A percentile compares a stretch with the other conserved stretches of the same genome.
These are phyloP conservation scores for Hydractinia symbiolongicarpus DNA, from an alignment of 30 jellyfish, hydroid and myxozoan species.

Conservation along the genomic window DNA sequence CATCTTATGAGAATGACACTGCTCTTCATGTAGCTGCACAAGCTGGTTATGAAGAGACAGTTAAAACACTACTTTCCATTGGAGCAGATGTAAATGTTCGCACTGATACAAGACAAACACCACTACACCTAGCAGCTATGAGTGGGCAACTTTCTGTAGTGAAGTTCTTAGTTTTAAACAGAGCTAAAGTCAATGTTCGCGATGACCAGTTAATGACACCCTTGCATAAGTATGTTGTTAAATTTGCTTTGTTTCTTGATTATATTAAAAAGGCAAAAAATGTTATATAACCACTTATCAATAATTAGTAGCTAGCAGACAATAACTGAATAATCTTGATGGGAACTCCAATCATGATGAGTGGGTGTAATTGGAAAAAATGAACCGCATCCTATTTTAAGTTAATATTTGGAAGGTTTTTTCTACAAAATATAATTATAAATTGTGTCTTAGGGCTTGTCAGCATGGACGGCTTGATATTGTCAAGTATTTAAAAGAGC, in stretches of 20 bases:
- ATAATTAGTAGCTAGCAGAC: neutral
- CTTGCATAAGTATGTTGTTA: slow-evolving; percentile 64
- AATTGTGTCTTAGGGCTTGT: slow-evolving; percentile 55
- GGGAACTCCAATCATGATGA: no score
- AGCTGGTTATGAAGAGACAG: slow-evolving; percentile 70
- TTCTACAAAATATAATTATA: neutral
- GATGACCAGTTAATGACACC: slow-evolving; percentile 81
- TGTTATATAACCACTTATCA: no score
- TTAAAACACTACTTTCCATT: slow-evolving; percentile 48
- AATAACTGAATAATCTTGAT: neutral
- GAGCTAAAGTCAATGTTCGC: slow-evolving; percentile 70
- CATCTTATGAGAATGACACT: slow-evolving; percentile 59
- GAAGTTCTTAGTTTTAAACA: slow-evolving; percentile 27
- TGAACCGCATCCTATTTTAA: no score
- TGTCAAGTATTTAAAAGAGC: slow-evolving; percentile 43
- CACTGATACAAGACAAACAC: slow-evolving; percentile 67
- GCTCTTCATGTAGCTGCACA: slow-evolving; percentile 91
- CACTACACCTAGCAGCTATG: slow-evolving; percentile 91
- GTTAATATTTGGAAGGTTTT: neutral
- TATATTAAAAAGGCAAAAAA: no score
- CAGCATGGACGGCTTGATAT: slow-evolving; percentile 63
- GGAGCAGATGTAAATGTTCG: slow-evolving; percentile 84
- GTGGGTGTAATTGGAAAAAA: no score
- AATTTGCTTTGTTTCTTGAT: neutral
- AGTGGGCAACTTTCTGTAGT: slow-evolving; percentile 70